A percentile compares a stretch with the other conserved stretches of the same genome.
Evolutionary conservation across 2,113 vertebrate species (phyloP).

Genomic region (Amblyopsis rosae): DNA sequence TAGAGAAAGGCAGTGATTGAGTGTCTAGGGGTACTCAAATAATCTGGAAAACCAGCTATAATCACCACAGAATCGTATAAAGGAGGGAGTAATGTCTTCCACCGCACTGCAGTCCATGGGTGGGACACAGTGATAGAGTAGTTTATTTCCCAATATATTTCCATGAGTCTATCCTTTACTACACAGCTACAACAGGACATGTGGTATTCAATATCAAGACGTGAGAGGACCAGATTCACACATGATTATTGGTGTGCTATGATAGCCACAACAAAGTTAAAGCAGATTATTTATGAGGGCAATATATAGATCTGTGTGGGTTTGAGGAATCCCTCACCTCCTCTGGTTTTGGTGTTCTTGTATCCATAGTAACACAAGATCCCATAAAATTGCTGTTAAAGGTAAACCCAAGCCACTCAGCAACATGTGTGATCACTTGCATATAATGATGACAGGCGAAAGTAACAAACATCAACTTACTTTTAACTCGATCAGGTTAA

Average conservation of each 20-base stretch:
- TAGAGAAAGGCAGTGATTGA: slow-evolving; percentile 16
- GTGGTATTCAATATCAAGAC: no score
- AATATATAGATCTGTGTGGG: slow-evolving; percentile 7
- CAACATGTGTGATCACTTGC: slow-evolving; percentile 22
- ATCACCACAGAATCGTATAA: not conserved
- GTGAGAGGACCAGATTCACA: no score
- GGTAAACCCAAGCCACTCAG: slow-evolving; percentile 9
- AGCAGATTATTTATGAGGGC: not conserved
- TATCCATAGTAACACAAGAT: slow-evolving; percentile 63
- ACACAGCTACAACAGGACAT: no score
- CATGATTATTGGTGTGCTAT: no score
- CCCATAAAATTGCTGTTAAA: slow-evolving; percentile 46
- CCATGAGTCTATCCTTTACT: no score
- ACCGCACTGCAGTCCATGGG: not conserved
- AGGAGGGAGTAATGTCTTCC: not conserved
- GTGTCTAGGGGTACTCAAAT: not conserved
- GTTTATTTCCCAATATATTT: not conserved
- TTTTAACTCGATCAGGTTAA: no score
- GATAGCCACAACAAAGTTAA: no score
- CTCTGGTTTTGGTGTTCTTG: slow-evolving; percentile 53
- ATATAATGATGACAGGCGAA: not conserved
- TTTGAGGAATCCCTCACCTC: slow-evolving; percentile 69
- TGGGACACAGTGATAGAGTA: not conserved
- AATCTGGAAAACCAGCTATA: not conserved
- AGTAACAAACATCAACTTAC: no score